Base-by-base conservation (phyloP, 2,113 vertebrate species). In the Lonchura striata region DNA sequence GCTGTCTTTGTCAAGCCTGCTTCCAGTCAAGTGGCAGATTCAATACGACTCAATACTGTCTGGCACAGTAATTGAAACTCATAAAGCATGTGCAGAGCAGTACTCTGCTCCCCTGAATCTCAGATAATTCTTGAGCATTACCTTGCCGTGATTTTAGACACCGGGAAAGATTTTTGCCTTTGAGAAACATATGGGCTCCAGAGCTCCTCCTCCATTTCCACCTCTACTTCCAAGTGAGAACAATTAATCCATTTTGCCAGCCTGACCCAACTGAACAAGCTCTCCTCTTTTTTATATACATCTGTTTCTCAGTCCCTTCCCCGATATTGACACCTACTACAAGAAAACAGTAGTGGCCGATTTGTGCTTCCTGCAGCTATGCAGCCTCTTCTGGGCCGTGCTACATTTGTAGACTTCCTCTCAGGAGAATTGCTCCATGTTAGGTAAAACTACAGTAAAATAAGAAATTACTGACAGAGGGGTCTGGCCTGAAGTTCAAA, bases 321-420 rank as follows among this genome's bases (percentile, higher is more conserved):
- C 68, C 13, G 6, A 35, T 20, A 47, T 11, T 52, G 33, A 59
- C 30, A 75, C 6, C 5, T 20, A 15, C 44, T 47, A 39, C 30
- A 59, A 54, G 41, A 61, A 61, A 37, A 46, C 17, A 0, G 1
- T 13, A 24, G 35, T 1, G 0, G 27, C 22, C 27, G 24, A 33
- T 50, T 50, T 52, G 16, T 41, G 30, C 24, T 75, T 31, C 20
- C 42, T 66, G 31, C 15, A 82, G 74, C 25, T 75, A 10, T 68
- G 71, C 13, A 42, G 57, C 35, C 19, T 79, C 50, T 84, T 44
- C 53, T 47, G 57, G 33, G n/a, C 41, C 30, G 11, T 75, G 11
- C n/a, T 68, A 33, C 46, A 19, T 66, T 31, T 76, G 10, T n/a
- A 49, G 44, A 56, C 15, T 75, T 75, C n/a, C 57, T 74, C 25